Evolutionary conservation across 2,797 vertebrate genomes (phyloP), one percentile per base, ranked within the genome.

Genomic region (Morelia viridis): DNA sequence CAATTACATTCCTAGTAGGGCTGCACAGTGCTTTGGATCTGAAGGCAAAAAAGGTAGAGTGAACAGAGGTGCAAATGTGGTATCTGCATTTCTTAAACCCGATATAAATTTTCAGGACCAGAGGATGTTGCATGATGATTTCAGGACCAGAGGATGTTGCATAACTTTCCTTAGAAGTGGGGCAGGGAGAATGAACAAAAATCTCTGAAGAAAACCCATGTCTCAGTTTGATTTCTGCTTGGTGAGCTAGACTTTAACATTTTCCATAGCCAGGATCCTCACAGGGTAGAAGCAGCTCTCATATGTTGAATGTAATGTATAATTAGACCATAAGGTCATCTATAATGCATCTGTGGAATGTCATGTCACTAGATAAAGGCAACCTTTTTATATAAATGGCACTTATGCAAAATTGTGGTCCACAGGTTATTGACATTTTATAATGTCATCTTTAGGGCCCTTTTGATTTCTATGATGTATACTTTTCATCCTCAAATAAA

Each of bases 341-440:
- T 62, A 41, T n/a, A 35, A 91, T 56, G 61, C 80, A 85, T 60
- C 90, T 60, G 89, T 88, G 93, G 84, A 85, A 89, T 0, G 2
- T 90, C 58, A 46, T 86, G 46, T 62, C 0, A 0, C 80, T 80
- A 94, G 89, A 88, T 94, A 91, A 84, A 90, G 94, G 90, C 92
- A 93, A 95, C 94, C 93, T 92, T 93, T 92, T 86, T 91, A 80
- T 89, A 71, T 86, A 95, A 93, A 95, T 89, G 85, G 95, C 93
- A 95, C 94, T 97, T 97, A 96, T 93, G 91, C 95, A 94, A 97
- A 97, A 96, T 94, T 19, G 85, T 95, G 91, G 92, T 86, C 96
- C 92, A 93, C 93, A 95, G 94, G 95, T 93, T 64, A 89, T 93
- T 96, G 95, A 95, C 96, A 95, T 97, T 95, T 97, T 95, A 91